Evolutionary conservation across 2,797 vertebrate species (phyloP), one percentile per base, ranked within the genome.

Genomic region (Microctenopoma stevenorrisi): DNA sequence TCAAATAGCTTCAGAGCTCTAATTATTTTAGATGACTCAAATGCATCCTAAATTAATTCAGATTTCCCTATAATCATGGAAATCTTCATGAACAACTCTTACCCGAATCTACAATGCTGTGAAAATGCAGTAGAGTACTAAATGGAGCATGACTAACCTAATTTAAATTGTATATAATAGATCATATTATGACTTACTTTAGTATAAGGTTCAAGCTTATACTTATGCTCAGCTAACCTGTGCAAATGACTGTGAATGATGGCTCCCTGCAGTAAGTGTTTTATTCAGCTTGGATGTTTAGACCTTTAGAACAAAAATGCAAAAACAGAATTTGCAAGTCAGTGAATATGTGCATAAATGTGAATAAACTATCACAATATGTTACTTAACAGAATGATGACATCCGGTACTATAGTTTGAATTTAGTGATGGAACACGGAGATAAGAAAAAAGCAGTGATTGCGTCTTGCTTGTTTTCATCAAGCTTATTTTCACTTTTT

Each of bases 391-490:
- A 47, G 4, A 47, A 16, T 2, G 16, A 9, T n/a, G 10, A 12
- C 22, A 14, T 11, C 7, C 2, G 25, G 10, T 15, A 30, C 13
- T 55, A 25, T 38, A 26, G 57, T 37, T 64, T 18, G 25, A 37
- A 13, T 28, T 37, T 7, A 7, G 4, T 7, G 7, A 33, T 7
- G 25, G 30, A 33, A 48, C 37, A 61, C 46, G 15, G 43, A 43
- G 18, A 44, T 18, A 44, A 15, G 43, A 6, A 28, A 38, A 28
- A 28, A 26, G 66, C 46, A 72, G 74, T 5, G 57, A 46, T 40
- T 64, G 46, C 38, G 51, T 73, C 46, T 76, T 57, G 56, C 67
- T 83, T 64, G 54, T 57, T 81, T 74, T 62, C 57, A 52, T 63
- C 30, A 61, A 50, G 58, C 50, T 62, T 22, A 12, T 33, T 76